Percentiles rank a stretch among this genome's conserved stretches.
These are phyloP conservation scores for Ctenosaura bakeri DNA, from an alignment of 2,797 vertebrate genomes.

Conservation along the genomic window DNA sequence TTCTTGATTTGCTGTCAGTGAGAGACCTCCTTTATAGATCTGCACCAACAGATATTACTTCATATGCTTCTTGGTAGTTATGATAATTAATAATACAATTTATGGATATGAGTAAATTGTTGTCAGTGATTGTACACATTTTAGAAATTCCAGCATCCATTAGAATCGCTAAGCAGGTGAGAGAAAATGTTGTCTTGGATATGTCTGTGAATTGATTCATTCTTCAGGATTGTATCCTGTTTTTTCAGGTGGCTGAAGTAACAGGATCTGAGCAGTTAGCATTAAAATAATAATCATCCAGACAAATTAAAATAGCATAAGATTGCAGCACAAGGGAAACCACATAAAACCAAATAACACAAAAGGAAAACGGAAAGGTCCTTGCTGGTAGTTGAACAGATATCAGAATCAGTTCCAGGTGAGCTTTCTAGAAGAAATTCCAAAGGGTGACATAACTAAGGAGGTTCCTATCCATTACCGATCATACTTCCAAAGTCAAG, in stretches of 20 bases:
- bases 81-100: rapidly evolving
- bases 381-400: neutral
- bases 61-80: slow-evolving; percentile 11
- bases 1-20: slow-evolving; percentile 6
- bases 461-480: neutral
- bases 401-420: neutral
- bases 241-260: neutral
- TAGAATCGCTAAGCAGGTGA: neutral
- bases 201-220: neutral
- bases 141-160: slow-evolving; percentile 2
- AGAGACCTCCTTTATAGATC: slow-evolving; percentile 32
- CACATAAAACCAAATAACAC: neutral
- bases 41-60: neutral
- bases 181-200: slow-evolving; percentile 8
- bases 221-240: too few relatives aligned
- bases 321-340: neutral
- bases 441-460: neutral
- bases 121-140: neutral
- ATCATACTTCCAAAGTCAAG: neutral
- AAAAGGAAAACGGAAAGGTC: neutral
- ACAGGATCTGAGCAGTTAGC: neutral
- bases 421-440: neutral
- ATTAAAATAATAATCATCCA: neutral
- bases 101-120: neutral
- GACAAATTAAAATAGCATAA: neutral